Percentiles rank a stretch among this genome's conserved stretches.
These are phyloP conservation scores for Dolomedes plantarius DNA, from an alignment of 2,888 invertebrate genomes.

Conservation along the genomic window DNA sequence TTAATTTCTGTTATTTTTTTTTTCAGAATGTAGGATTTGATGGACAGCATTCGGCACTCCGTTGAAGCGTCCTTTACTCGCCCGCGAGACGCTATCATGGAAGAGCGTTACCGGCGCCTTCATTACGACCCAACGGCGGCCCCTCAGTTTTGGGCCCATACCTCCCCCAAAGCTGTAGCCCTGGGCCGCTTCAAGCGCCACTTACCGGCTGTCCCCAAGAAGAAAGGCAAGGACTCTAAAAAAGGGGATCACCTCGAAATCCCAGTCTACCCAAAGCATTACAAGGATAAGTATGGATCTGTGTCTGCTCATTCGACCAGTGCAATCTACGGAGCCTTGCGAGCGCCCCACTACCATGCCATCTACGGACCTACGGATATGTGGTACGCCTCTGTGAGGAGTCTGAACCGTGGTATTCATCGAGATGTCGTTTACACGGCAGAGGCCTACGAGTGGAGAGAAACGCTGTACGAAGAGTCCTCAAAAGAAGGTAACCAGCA, in stretches of 20 bases:
- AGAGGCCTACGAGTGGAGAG: conserved; percentile 62
- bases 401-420: conserved; percentile 48
- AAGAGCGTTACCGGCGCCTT: conserved; percentile 64
- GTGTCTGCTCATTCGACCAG: conserved; percentile 69
- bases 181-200: conserved; percentile 72
- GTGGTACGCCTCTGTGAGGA: conserved; percentile 66
- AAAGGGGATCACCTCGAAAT: conserved; percentile 46
- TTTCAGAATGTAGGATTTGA: conserved; percentile 61
- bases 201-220: conserved; percentile 69
- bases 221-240: conserved; percentile 64
- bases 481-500: conserved; percentile 54
- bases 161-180: conserved; percentile 67
- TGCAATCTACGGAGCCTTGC: conserved; percentile 67
- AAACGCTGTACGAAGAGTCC: conserved; percentile 63
- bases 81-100: conserved; percentile 64
- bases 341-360: conserved; percentile 63
- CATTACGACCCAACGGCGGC: conserved; percentile 48
- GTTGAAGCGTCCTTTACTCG: conserved; percentile 70
- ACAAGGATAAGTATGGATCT: conserved; percentile 69
- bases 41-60: conserved; percentile 67
- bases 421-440: conserved; percentile 54
- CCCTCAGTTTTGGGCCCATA: conserved; percentile 39
- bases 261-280: conserved; percentile 52
- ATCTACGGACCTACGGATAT: conserved; percentile 50
- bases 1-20: not conserved